Evolutionary conservation across 2,113 vertebrate genomes (phyloP).

Genomic region (Peromyscus leucopus): DNA sequence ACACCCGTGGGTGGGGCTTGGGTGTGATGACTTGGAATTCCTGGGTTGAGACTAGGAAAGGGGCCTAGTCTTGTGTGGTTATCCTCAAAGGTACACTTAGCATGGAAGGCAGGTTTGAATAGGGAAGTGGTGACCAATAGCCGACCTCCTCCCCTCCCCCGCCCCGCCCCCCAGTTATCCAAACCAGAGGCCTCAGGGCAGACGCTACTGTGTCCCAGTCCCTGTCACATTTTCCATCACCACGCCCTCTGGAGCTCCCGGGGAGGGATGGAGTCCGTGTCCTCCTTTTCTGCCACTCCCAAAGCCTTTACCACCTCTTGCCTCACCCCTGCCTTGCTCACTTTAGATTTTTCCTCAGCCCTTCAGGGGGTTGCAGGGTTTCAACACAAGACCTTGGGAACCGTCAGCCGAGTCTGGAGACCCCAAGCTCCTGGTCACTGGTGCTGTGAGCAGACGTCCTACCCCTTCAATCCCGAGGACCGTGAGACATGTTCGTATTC

Average conservation of each 20-base stretch:
- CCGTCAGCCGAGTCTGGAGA: neutral
- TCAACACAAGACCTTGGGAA: neutral
- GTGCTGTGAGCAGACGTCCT: neutral
- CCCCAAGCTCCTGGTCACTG: neutral
- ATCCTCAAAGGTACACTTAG: neutral
- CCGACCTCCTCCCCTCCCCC: neutral
- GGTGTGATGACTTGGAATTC: neutral
- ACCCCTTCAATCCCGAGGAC: neutral
- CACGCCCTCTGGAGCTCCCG: neutral
- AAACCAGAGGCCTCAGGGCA: neutral
- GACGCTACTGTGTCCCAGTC: neutral
- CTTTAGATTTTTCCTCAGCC: neutral
- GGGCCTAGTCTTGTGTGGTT: neutral
- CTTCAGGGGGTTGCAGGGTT: neutral
- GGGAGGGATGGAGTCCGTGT: neutral
- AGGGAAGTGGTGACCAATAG: neutral
- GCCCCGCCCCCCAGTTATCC: neutral
- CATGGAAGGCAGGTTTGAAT: neutral
- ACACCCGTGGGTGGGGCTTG: neutral
- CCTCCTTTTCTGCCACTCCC: neutral
- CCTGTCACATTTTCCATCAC: neutral
- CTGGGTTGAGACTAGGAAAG: neutral
- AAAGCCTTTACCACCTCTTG: fast-evolving
- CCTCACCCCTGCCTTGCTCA: neutral
- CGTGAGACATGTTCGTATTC: neutral